Conservation (phyloP, 2,797 vertebrate genomes). For the Saxicola maurus region DNA sequence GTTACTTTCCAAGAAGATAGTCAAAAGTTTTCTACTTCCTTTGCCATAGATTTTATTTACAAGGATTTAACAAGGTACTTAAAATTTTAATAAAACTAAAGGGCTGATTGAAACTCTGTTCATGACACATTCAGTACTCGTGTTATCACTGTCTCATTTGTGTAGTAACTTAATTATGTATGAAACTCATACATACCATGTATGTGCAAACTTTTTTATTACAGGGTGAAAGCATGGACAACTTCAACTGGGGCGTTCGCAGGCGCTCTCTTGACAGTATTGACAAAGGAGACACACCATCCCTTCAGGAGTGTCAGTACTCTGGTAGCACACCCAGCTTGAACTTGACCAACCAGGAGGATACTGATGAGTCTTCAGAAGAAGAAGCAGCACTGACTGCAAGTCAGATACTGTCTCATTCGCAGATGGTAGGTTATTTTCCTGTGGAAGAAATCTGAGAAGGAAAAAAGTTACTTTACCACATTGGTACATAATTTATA, state of each 20-base stretch:
- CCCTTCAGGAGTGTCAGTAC: conserved; percentile 93
- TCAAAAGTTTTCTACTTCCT: conserved; percentile 31
- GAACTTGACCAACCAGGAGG: conserved; percentile 96
- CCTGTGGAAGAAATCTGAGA: not conserved
- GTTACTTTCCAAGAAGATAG: conserved; percentile 38
- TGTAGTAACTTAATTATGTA: not conserved
- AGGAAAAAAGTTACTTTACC: not conserved
- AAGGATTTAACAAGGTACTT: conserved; percentile 45
- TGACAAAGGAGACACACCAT: conserved; percentile 96
- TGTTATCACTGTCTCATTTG: conserved; percentile 35
- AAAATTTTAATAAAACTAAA: conserved; percentile 56
- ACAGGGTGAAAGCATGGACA: conserved; percentile 98
- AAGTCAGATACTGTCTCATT: conserved; percentile 92
- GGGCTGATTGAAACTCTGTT: conserved; percentile 78
- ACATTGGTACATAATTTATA: not conserved
- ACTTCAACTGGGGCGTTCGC: conserved; percentile 98
- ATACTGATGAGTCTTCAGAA: conserved; percentile 97
- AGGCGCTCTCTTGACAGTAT: conserved; percentile 96
- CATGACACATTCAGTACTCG: conserved; percentile 4
- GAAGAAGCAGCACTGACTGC: conserved; percentile 96
- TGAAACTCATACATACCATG: not conserved
- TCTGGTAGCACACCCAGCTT: conserved; percentile 94
- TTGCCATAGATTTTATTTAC: conserved; percentile 44
- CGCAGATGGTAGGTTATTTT: conserved; percentile 85
- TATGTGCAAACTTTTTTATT: not conserved